Percentiles rank a stretch among this genome's conserved stretches.
Conservation (phyloP, 2,888 invertebrate genomes). For the Anticlea derivata region DNA sequence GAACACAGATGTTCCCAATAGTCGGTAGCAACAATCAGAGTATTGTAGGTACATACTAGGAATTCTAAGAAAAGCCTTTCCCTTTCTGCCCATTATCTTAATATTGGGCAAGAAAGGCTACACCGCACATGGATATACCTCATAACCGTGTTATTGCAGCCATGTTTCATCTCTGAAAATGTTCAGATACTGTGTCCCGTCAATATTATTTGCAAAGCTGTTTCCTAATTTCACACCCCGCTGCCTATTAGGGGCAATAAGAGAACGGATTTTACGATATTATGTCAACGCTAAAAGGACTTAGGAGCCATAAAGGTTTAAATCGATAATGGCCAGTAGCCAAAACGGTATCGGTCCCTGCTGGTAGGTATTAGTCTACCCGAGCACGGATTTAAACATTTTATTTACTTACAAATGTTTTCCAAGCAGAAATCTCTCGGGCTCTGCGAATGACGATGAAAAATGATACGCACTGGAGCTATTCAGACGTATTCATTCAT, state of each 20-base stretch:
- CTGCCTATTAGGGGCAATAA: conserved; percentile 45
- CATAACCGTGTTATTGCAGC: conserved; percentile 41
- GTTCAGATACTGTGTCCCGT: conserved; percentile 42
- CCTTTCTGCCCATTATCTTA: too few relatives aligned
- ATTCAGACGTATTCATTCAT: conserved; percentile 66
- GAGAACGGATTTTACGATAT: conserved; percentile 42
- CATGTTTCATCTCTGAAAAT: conserved; percentile 45
- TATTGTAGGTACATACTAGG: too few relatives aligned
- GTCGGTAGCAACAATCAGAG: too few relatives aligned
- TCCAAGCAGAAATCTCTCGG: conserved; percentile 23
- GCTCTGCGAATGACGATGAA: conserved; percentile 55
- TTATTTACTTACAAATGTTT: conserved; percentile 6
- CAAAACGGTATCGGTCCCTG: conserved; percentile 17
- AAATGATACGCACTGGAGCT: conserved; percentile 58
- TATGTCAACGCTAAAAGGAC: conserved; percentile 33
- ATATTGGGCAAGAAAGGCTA: not conserved
- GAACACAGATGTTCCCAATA: too few relatives aligned
- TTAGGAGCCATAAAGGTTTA: conserved; percentile 28
- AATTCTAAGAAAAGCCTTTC: too few relatives aligned
- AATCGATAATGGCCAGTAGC: conserved; percentile 29
- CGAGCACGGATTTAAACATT: conserved; percentile 14
- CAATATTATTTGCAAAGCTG: conserved; percentile 46
- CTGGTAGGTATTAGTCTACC: conserved; percentile 4
- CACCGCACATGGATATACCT: conserved; percentile 29
- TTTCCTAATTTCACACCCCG: conserved; percentile 60